Percentiles rank a stretch among this genome's conserved stretches.
Conservation (phyloP, 1,140 invertebrate species). For the Geopemphigus sp. region DNA sequence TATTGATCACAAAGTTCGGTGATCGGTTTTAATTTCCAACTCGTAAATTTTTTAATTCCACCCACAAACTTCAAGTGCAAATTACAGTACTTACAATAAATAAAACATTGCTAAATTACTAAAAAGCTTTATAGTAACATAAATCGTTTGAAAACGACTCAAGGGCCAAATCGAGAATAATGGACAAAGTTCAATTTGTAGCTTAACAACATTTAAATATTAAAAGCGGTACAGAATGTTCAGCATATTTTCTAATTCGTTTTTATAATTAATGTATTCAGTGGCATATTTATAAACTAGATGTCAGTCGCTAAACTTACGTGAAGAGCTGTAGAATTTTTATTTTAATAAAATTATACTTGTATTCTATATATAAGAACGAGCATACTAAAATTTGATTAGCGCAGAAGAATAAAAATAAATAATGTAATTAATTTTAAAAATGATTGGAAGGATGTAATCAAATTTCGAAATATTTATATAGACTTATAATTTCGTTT, state of each 20-base stretch:
- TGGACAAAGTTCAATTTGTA: background rate
- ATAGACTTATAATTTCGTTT: too few relatives aligned
- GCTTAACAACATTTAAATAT: background rate
- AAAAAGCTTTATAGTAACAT: background rate
- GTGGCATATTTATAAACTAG: too few relatives aligned
- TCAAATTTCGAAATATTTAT: too few relatives aligned
- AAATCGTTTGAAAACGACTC: background rate
- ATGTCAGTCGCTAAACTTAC: too few relatives aligned
- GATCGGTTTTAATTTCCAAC: constrained; percentile 26
- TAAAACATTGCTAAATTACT: background rate
- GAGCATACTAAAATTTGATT: too few relatives aligned
- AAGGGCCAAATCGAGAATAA: background rate
- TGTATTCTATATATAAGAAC: too few relatives aligned
- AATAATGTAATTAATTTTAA: too few relatives aligned
- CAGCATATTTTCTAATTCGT: background rate
- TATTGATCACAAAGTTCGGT: constrained; percentile 34
- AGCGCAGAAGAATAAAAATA: too few relatives aligned
- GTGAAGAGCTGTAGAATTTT: too few relatives aligned
- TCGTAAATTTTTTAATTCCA: constrained; percentile 18
- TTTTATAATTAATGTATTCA: background rate
- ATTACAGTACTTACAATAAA: background rate
- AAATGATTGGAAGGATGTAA: too few relatives aligned
- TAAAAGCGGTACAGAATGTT: background rate
- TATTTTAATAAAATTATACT: too few relatives aligned
- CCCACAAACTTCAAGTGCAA: background rate